Evolutionary conservation across 1,140 invertebrate genomes (phyloP).

Genomic region (Drosophila pruinosa): DNA sequence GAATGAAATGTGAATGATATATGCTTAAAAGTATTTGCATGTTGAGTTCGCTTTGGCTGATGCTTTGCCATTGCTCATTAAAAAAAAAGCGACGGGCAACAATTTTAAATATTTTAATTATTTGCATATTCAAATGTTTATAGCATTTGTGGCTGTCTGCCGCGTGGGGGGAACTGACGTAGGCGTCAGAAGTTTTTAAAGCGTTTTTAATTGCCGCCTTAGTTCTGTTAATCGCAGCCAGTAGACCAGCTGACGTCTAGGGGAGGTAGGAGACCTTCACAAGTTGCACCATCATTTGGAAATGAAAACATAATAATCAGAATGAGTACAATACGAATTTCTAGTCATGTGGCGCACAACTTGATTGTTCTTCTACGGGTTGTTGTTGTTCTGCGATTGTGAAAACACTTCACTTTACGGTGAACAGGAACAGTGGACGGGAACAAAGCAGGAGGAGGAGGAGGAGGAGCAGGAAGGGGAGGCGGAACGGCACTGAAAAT

Average conservation of each 20-base stretch:
- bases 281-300: constrained; percentile 51
- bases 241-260: constrained; percentile 63
- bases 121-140: constrained; percentile 63
- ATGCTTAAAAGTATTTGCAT: constrained; percentile 23
- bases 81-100: constrained; percentile 62
- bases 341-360: constrained; percentile 34
- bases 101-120: constrained; percentile 75
- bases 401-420: constrained; percentile 53
- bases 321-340: constrained; percentile 34
- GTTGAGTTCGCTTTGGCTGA: constrained; percentile 23
- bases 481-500: constrained; percentile 9
- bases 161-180: constrained; percentile 30
- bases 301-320: constrained; percentile 5
- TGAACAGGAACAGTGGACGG: neutral
- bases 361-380: neutral
- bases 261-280: constrained; percentile 16
- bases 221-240: constrained; percentile 43
- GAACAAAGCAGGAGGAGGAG: neutral
- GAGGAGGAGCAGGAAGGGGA: neutral
- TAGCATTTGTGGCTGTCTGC: neutral
- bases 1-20: constrained; percentile 45
- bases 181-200: constrained; percentile 51
- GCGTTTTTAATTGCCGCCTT: constrained; percentile 64
- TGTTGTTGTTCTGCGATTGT: constrained; percentile 42
- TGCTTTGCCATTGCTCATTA: constrained; percentile 56